Evolutionary conservation across 2,113 vertebrate genomes (phyloP).

Genomic region (Reinhardtius hippoglossoides): DNA sequence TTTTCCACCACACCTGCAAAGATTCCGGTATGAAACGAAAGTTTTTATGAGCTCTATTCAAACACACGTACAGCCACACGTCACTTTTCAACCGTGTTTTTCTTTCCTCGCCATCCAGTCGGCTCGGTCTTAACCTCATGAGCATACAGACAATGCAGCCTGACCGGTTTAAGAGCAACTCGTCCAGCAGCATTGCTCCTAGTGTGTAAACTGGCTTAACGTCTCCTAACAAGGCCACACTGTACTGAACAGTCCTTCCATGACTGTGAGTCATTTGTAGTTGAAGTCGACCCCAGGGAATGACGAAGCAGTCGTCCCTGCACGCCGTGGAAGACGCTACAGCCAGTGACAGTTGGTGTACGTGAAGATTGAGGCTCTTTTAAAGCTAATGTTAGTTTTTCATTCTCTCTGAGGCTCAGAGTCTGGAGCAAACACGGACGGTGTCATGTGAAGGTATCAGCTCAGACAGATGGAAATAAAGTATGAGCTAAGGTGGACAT

Average conservation of each 20-base stretch:
- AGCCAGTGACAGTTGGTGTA: neutral
- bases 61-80: neutral
- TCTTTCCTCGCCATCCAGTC: neutral
- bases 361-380: neutral
- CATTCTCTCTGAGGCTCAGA: too few relatives aligned
- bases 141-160: conserved; percentile 60
- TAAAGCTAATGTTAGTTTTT: neutral
- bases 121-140: neutral
- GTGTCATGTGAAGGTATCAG: too few relatives aligned
- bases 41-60: conserved; percentile 1
- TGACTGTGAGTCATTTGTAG: neutral
- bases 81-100: neutral
- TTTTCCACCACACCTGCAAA: neutral
- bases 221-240: conserved; percentile 18
- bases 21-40: neutral
- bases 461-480: too few relatives aligned
- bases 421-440: too few relatives aligned
- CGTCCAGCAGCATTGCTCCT: conserved; percentile 50
- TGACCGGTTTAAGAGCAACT: conserved; percentile 55
- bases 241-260: conserved; percentile 12
- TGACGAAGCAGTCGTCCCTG: neutral
- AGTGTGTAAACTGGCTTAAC: conserved; percentile 40
- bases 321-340: neutral
- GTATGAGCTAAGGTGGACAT: too few relatives aligned
- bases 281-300: neutral